Percentiles rank a stretch among this genome's conserved stretches.
Conservation (phyloP, 2,113 vertebrate genomes). For the Crypturellus undulatus region DNA sequence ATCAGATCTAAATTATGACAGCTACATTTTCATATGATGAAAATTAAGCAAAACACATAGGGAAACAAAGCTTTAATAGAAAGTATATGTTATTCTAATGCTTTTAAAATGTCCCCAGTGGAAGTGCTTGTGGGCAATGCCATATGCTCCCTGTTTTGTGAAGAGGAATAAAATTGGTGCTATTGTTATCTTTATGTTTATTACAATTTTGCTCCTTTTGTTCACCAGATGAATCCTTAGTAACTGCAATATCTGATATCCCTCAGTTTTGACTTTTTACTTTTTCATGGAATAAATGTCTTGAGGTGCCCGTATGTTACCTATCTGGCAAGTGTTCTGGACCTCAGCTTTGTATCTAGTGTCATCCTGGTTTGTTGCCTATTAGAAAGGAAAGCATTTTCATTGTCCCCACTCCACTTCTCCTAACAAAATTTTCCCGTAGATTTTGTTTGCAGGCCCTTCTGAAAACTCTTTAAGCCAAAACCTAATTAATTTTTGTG, state of each 20-base stretch:
- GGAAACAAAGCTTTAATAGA: background rate
- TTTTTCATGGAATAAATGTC: background rate
- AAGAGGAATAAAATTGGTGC: background rate
- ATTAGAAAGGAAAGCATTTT: background rate
- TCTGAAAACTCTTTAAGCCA: background rate
- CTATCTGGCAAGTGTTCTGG: background rate
- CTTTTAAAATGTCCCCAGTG: background rate
- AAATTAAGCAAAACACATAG: background rate
- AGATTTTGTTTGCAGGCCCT: background rate
- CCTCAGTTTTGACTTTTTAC: background rate
- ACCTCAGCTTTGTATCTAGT: background rate
- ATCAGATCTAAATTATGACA: background rate
- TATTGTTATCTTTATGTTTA: background rate
- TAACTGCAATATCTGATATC: background rate
- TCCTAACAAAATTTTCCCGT: background rate
- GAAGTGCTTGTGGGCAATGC: background rate
- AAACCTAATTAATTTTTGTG: background rate
- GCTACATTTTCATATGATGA: background rate
- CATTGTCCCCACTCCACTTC: background rate
- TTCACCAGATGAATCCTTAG: background rate
- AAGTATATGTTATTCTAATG: background rate
- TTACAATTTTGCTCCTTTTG: background rate
- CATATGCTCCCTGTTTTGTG: background rate
- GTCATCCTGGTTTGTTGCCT: background rate
- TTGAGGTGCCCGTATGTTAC: background rate